Evolutionary conservation across 2,797 vertebrate genomes (phyloP).

Genomic region (Chelon labrosus): DNA sequence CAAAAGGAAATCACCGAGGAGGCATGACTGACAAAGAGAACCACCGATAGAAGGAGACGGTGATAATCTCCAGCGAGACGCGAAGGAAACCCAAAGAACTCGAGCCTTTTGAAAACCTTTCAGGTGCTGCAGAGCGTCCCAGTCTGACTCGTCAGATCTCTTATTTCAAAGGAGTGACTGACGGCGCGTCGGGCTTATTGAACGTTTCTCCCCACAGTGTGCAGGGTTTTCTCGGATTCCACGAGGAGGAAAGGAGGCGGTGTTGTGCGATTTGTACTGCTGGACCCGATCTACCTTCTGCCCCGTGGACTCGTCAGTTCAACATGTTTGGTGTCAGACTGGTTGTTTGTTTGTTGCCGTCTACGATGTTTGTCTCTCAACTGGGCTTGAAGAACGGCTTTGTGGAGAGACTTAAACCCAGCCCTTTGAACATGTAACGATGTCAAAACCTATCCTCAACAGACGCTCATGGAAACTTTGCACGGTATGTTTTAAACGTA

Average conservation of each 20-base stretch:
- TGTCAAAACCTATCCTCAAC: too few relatives aligned
- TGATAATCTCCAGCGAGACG: conserved; percentile 29
- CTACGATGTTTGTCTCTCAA: too few relatives aligned
- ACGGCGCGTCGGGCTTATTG: conserved; percentile 9
- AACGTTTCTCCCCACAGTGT: not conserved
- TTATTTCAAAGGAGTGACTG: conserved; percentile 35
- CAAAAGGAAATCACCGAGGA: conserved; percentile 7
- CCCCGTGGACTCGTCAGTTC: not conserved
- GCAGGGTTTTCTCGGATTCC: conserved; percentile 11
- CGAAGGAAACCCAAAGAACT: conserved; percentile 26
- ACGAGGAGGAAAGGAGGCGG: not conserved
- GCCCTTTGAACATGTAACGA: too few relatives aligned
- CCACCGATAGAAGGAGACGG: conserved; percentile 1
- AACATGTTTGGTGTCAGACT: conserved; percentile 1
- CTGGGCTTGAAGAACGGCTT: too few relatives aligned
- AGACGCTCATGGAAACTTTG: too few relatives aligned
- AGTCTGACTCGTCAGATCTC: conserved; percentile 38
- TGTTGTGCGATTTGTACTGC: conserved; percentile 10
- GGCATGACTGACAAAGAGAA: conserved; percentile 20
- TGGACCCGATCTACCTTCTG: not conserved
- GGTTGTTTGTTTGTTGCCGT: not conserved
- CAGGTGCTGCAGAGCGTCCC: conserved; percentile 5
- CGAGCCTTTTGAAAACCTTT: conserved; percentile 25
- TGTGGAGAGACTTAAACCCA: too few relatives aligned
- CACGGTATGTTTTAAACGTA: too few relatives aligned